A percentile compares a stretch with the other conserved stretches of the same genome.
Evolutionary conservation across 2,888 invertebrate species (phyloP).

Genomic region (Lasioglossum morio): DNA sequence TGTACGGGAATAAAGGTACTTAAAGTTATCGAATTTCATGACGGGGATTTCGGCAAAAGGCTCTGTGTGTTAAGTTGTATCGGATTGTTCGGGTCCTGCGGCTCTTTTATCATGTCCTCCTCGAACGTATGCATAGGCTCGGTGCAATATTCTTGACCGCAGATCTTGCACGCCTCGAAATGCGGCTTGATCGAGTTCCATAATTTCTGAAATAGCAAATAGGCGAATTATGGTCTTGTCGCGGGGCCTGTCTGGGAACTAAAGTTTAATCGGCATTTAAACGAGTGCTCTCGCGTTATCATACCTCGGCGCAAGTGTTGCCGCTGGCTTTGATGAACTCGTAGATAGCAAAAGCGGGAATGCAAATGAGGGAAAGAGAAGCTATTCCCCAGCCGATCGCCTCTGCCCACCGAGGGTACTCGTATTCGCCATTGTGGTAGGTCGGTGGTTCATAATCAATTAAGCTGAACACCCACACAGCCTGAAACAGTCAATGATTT

Average conservation of each 20-base stretch:
- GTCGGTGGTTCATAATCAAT: slow-evolving; percentile 95
- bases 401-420: slow-evolving; percentile 94
- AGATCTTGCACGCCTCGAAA: slow-evolving; percentile 90
- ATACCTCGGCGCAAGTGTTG: slow-evolving; percentile 90
- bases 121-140: slow-evolving; percentile 85
- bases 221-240: neutral
- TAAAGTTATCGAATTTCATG: slow-evolving; percentile 32
- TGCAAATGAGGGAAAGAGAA: slow-evolving; percentile 92
- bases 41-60: slow-evolving; percentile 58
- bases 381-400: slow-evolving; percentile 95
- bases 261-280: slow-evolving; percentile 4
- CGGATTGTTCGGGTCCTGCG: slow-evolving; percentile 83
- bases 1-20: neutral
- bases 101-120: slow-evolving; percentile 86
- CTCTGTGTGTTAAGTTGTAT: slow-evolving; percentile 73
- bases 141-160: slow-evolving; percentile 91
- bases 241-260: neutral
- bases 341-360: slow-evolving; percentile 92
- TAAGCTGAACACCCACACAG: slow-evolving; percentile 94
- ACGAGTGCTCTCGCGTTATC: neutral
- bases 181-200: slow-evolving; percentile 91
- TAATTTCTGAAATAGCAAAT: slow-evolving; percentile 88
- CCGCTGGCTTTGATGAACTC: slow-evolving; percentile 90
- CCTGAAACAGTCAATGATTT: slow-evolving; percentile 84
- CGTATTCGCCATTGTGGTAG: slow-evolving; percentile 92